phyloP scores from a whole-genome alignment of 2,888 invertebrate genomes.

The Zygogramma bicolorata region DNA sequence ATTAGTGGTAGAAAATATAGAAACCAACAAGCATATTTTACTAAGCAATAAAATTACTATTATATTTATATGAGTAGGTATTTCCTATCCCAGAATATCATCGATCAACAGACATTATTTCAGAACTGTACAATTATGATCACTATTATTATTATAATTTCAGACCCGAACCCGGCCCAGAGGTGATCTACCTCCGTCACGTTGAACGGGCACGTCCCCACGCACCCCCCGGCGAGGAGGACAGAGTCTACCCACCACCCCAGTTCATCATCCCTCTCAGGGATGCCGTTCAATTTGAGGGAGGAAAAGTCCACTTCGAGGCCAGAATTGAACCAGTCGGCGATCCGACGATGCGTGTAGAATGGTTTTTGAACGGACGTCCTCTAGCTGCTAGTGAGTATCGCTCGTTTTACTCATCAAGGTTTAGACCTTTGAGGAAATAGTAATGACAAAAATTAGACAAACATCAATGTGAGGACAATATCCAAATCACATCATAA shows the following conservation, averaged over 20 bases:
- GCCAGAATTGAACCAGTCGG: constrained; percentile 97
- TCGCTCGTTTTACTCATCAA: background rate
- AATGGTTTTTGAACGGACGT: constrained; percentile 95
- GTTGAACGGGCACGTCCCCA: constrained; percentile 90
- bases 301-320: constrained; percentile 96
- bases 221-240: constrained; percentile 85
- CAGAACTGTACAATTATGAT: background rate
- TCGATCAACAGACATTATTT: too few species aligned
- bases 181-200: constrained; percentile 92
- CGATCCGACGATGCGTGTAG: constrained; percentile 95
- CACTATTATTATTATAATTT: constrained; percentile 6
- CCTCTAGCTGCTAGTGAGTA: constrained; percentile 91
- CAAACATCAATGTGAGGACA: too few species aligned
- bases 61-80: too few species aligned
- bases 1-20: too few species aligned
- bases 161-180: constrained; percentile 91
- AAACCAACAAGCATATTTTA: too few species aligned
- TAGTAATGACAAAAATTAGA: too few species aligned
- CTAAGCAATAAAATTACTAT: too few species aligned
- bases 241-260: constrained; percentile 90
- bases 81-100: too few species aligned
- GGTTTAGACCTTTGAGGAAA: background rate
- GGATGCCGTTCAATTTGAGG: constrained; percentile 86
- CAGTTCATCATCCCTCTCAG: constrained; percentile 91
- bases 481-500: too few species aligned